Conservation (phyloP, 2,888 invertebrate genomes). For the Pollenia griseotomentosa region DNA sequence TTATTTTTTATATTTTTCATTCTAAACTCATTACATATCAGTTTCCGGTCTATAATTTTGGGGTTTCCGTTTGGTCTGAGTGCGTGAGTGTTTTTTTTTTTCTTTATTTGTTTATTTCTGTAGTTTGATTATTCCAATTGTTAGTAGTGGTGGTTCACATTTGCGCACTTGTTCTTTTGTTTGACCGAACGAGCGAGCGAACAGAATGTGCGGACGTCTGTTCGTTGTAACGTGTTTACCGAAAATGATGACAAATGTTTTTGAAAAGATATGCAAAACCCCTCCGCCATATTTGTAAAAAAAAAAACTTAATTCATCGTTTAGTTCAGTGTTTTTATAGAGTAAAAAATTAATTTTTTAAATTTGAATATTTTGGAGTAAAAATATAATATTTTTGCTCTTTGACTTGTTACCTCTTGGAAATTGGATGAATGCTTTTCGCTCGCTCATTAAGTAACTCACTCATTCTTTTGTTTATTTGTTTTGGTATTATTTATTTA, state of each 20-base stretch:
- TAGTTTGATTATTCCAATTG: slow-evolving; percentile 15
- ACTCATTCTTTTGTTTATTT: slow-evolving; percentile 4
- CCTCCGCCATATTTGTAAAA: slow-evolving; percentile 20
- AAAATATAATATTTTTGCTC: slow-evolving; percentile 44
- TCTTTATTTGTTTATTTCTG: slow-evolving; percentile 23
- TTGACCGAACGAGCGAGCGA: slow-evolving; percentile 56
- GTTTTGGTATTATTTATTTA: background rate
- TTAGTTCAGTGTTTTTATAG: slow-evolving; percentile 30
- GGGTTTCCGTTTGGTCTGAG: slow-evolving; percentile 60
- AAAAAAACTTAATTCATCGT: slow-evolving; percentile 58
- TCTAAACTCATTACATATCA: slow-evolving; percentile 71
- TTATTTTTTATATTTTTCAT: slow-evolving; percentile 60
- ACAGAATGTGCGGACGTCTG: slow-evolving; percentile 75
- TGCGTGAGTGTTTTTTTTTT: background rate
- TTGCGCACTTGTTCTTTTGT: slow-evolving; percentile 58
- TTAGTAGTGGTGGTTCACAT: background rate
- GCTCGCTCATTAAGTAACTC: slow-evolving; percentile 30
- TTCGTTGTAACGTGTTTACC: slow-evolving; percentile 79
- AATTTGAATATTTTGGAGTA: slow-evolving; percentile 20
- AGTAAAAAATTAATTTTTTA: slow-evolving; percentile 24
- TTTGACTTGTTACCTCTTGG: slow-evolving; percentile 65
- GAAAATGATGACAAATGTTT: slow-evolving; percentile 80
- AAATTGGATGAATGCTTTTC: slow-evolving; percentile 20
- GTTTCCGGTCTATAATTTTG: slow-evolving; percentile 69
- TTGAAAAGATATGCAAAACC: slow-evolving; percentile 75